Evolutionary conservation across 1,140 invertebrate genomes (phyloP), one percentile per base, ranked within the genome.

Genomic region (Bombus pascuorum): DNA sequence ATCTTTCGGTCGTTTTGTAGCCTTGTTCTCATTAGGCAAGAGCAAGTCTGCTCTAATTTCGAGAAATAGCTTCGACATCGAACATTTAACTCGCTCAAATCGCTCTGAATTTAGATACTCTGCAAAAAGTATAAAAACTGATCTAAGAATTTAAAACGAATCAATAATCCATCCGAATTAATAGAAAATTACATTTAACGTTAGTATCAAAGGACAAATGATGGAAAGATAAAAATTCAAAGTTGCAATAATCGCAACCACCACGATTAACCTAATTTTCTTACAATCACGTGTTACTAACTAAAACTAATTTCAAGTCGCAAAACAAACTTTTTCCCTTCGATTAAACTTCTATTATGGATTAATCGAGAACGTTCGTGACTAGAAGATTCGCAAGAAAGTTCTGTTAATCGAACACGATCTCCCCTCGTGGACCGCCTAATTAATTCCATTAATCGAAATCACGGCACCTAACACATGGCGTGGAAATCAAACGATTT

Each of bases 361-460:
- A 12, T 75, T 37, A 34, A 62, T 77, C 3, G 15, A 62, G 28
- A n/a, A 15, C 8, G 25, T n/a, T 59, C 37, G 25, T 42, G 32
- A 57, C 34, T 37, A 42, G 25, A 42, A 28, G 25, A n/a, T 9
- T 42, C 71, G 68, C 15, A 18, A 15, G 25, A 39, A 39, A 53
- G 78, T 66, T 42, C 57, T 53, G 28, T 53, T 62, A 83, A 81
- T 77, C 44, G 18, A 53, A 6, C 18, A 53, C 18, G 47, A 53
- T 22, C 18, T 71, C 28, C n/a, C 25, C 37, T 18, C 37, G n/a
- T 12, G n/a, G 4, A 13, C 18, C 25, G 25, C n/a, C 32, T 82
- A 88, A 88, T 89, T 65, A 84, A 81, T 66, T 47, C 72, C 65
- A 34, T 42, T 62, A 83, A 81, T 85, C 57, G 44, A 85, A 79